Evolutionary conservation across 2,797 vertebrate genomes (phyloP).

Genomic region (Hirundo rustica): DNA sequence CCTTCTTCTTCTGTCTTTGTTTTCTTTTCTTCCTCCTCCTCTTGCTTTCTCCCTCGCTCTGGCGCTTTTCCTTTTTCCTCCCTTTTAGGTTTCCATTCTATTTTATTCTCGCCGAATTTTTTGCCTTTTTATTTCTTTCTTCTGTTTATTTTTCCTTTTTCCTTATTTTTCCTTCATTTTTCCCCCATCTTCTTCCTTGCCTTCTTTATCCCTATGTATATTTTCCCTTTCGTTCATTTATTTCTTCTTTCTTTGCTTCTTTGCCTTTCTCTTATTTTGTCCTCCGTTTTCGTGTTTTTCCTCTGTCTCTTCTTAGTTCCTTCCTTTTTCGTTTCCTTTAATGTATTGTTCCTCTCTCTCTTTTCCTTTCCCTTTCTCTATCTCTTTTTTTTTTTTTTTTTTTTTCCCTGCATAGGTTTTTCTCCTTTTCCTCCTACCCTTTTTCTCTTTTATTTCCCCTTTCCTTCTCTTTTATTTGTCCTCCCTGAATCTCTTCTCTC

Average conservation of each 20-base stretch:
- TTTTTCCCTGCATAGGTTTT: neutral
- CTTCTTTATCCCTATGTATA: neutral
- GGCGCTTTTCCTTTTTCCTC: neutral
- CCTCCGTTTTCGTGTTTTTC: neutral
- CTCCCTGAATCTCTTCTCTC: neutral
- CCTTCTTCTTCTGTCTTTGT: neutral
- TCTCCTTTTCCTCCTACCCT: neutral
- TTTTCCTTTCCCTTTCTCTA: neutral
- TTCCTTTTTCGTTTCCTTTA: neutral
- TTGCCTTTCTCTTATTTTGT: neutral
- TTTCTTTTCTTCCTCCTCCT: neutral
- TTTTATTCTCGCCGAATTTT: neutral
- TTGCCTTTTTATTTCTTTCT: neutral
- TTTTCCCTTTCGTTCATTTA: neutral
- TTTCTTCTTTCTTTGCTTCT: neutral
- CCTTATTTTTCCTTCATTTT: neutral
- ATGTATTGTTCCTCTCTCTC: neutral
- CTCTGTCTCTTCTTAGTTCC: neutral
- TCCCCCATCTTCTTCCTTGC: rapidly evolving
- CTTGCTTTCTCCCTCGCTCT: neutral
- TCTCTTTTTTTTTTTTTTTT: neutral
- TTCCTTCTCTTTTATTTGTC: neutral
- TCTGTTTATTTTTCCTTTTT: neutral
- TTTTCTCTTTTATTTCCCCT: neutral
- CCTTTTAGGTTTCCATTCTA: neutral